Evolutionary conservation across 2,888 invertebrate genomes (phyloP).

Genomic region (Melanostoma mellinum): DNA sequence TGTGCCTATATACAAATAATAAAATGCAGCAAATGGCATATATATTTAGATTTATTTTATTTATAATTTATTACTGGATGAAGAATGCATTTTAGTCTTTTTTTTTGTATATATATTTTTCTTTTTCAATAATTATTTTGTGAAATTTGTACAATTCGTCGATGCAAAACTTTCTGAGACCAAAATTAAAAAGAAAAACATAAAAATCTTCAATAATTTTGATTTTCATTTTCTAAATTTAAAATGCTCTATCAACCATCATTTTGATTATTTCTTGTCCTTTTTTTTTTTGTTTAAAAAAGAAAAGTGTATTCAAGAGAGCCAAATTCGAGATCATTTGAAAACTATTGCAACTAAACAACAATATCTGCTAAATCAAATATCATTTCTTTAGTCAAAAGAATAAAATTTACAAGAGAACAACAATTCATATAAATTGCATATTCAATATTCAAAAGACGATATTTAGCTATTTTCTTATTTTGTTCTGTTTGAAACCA

Average conservation of each 20-base stretch:
- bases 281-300: constrained; percentile 21
- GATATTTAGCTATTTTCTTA: constrained; percentile 53
- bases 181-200: constrained; percentile 46
- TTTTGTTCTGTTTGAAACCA: constrained; percentile 54
- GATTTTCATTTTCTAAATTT: constrained; percentile 21
- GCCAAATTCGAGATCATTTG: constrained; percentile 73
- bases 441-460: constrained; percentile 55
- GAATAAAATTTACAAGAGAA: constrained; percentile 60
- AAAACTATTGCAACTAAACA: constrained; percentile 72
- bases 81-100: constrained; percentile 72
- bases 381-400: constrained; percentile 58
- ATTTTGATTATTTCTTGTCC: constrained; percentile 19
- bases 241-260: constrained; percentile 69
- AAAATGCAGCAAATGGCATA: constrained; percentile 70
- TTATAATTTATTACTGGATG: constrained; percentile 57
- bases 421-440: constrained; percentile 54
- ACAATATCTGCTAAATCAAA: constrained; percentile 64
- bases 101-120: constrained; percentile 60
- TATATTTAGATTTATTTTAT: constrained; percentile 42
- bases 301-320: constrained; percentile 53
- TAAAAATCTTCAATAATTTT: constrained; percentile 24
- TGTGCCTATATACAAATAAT: constrained; percentile 56
- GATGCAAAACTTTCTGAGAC: constrained; percentile 61
- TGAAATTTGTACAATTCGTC: constrained; percentile 72
- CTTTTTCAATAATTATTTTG: constrained; percentile 44